Conservation (phyloP, 2,113 vertebrate species). For the Oenanthe melanoleuca region DNA sequence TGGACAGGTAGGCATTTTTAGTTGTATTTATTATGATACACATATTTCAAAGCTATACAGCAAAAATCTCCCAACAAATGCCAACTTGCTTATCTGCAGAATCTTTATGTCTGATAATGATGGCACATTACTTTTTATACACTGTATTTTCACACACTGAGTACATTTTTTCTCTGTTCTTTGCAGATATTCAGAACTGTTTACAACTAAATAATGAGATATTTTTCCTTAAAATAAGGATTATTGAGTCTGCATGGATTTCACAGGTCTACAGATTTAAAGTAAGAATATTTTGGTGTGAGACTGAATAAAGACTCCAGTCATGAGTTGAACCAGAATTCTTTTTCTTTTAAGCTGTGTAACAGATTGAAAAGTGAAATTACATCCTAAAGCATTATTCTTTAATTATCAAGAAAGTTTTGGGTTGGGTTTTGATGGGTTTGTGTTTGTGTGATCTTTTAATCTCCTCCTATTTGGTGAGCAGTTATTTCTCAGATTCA, state of each 20-base stretch:
- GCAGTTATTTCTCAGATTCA: neutral
- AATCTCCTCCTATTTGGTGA: neutral
- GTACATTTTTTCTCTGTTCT: neutral
- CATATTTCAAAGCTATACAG: neutral
- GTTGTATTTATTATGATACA: neutral
- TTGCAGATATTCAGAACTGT: neutral
- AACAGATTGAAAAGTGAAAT: neutral
- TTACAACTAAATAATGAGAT: neutral
- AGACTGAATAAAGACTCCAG: neutral
- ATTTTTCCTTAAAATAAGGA: neutral
- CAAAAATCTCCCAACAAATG: rapidly evolving
- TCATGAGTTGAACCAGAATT: neutral
- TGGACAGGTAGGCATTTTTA: neutral
- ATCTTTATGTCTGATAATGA: neutral
- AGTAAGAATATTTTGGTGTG: neutral
- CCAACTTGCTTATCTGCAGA: neutral
- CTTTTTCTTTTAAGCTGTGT: neutral
- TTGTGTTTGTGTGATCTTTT: neutral
- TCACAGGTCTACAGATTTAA: neutral
- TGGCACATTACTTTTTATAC: neutral
- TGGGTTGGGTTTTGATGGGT: neutral
- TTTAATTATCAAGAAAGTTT: neutral
- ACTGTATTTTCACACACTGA: neutral
- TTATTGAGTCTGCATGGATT: neutral
- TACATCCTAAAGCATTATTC: neutral